Conservation (phyloP, 2,797 vertebrate species). For the Hipposideros larvatus region DNA sequence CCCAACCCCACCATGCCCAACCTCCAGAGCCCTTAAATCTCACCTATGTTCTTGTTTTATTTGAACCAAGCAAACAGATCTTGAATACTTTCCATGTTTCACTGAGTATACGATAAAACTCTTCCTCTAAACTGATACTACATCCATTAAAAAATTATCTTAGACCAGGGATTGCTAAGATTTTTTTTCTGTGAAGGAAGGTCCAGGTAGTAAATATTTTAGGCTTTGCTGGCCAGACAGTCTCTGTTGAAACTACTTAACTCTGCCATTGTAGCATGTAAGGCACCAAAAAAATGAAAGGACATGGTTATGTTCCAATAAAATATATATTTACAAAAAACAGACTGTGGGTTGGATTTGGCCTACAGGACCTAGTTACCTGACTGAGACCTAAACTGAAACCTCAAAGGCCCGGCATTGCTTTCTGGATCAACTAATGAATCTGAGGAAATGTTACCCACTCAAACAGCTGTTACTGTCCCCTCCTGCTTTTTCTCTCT, state of each 20-base stretch:
- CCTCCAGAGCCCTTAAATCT: background rate
- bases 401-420: background rate
- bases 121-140: background rate
- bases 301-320: background rate
- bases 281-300: background rate
- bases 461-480: background rate
- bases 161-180: background rate
- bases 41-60: background rate
- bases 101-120: background rate
- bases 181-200: background rate
- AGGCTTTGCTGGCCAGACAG: background rate
- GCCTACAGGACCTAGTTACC: background rate
- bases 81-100: background rate
- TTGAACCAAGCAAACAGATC: background rate
- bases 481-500: background rate
- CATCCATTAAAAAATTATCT: background rate
- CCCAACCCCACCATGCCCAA: background rate
- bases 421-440: background rate
- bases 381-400: background rate
- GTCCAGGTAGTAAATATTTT: background rate
- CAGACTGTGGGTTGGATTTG: background rate
- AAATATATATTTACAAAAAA: background rate
- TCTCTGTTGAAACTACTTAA: background rate
- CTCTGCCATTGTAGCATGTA: background rate
- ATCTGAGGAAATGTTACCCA: background rate